A percentile compares a stretch with the other conserved stretches of the same genome.
Conservation (phyloP, 2,888 invertebrate species). For the Chrysolina oricalcia region DNA sequence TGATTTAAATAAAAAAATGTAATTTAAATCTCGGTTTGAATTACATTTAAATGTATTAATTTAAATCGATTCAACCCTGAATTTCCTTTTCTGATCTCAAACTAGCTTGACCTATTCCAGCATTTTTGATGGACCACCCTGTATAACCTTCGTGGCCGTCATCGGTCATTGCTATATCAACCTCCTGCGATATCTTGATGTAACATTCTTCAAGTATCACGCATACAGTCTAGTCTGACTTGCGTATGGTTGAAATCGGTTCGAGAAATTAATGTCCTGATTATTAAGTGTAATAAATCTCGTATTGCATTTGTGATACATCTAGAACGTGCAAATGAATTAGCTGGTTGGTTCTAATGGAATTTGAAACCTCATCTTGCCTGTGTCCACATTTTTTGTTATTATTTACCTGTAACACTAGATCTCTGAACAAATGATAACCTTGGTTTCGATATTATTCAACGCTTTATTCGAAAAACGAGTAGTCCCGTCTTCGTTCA, state of each 20-base stretch:
- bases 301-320: background rate
- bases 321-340: background rate
- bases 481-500: too few relatives aligned
- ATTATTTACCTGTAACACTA: background rate
- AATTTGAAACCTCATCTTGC: slow-evolving; percentile 1
- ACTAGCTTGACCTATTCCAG: too few relatives aligned
- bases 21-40: too few relatives aligned
- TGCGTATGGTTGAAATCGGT: background rate
- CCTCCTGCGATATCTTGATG: background rate
- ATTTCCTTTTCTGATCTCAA: too few relatives aligned
- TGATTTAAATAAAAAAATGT: too few relatives aligned
- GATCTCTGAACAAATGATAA: background rate
- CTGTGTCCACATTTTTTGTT: slow-evolving; percentile 8
- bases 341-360: slow-evolving; percentile 4
- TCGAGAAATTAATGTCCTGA: slow-evolving; percentile 4
- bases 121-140: background rate
- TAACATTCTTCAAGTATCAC: background rate
- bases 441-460: slow-evolving; percentile 9
- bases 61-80: too few relatives aligned
- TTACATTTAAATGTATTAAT: too few relatives aligned
- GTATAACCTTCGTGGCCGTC: background rate
- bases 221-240: background rate
- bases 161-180: background rate
- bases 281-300: background rate
- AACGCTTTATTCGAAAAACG: too few relatives aligned